Evolutionary conservation across 2,113 vertebrate genomes (phyloP), one percentile per base, ranked within the genome.

Genomic region (Pelobates fuscus): DNA sequence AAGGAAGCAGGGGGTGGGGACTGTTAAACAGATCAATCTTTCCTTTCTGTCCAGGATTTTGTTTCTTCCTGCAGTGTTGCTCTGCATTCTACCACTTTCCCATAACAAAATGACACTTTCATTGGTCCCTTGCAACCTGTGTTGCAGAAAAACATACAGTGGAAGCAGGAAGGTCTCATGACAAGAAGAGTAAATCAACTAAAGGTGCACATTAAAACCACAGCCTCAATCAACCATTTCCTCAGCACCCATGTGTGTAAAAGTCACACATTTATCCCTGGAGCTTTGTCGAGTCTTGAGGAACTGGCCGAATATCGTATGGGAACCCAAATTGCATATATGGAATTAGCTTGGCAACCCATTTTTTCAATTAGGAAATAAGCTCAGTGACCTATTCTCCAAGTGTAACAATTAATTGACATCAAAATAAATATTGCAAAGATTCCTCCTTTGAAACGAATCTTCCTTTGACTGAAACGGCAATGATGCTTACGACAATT

Each of bases 1-100:
- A n/a, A 67, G 63, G 64, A 76, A 67, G 64, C 63, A 60, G 54
- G 63, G 72, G 72, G 72, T 23, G 63, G 62, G 71, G 46, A 61
- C n/a, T 2, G 62, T 21, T 32, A 23, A 55, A 37, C 43, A 73
- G 61, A 64, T 55, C 71, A 63, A 57, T 66, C 54, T 46, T 43
- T 44, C 26, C 26, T 20, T 23, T 49, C 70, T 49, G 59, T 67
- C 62, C 55, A 62, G 72, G 72, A 67, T 76, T 49, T n/a, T 18
- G 72, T 76, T 75, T 75, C 72, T 76, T 74, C 44, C 21, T 25
- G 24, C 12, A 37, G n/a, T 37, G 5, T 29, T n/a, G 52, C 23
- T 23, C 49, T 20, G 37, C 63, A 25, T 57, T 70, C 68, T 44
- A 17, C 2, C 43, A 64, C 71, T 60, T 67, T 76, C 72, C 55